phyloP scores from a whole-genome alignment of 2,888 invertebrate species.

The Drosophila vallismaia region DNA sequence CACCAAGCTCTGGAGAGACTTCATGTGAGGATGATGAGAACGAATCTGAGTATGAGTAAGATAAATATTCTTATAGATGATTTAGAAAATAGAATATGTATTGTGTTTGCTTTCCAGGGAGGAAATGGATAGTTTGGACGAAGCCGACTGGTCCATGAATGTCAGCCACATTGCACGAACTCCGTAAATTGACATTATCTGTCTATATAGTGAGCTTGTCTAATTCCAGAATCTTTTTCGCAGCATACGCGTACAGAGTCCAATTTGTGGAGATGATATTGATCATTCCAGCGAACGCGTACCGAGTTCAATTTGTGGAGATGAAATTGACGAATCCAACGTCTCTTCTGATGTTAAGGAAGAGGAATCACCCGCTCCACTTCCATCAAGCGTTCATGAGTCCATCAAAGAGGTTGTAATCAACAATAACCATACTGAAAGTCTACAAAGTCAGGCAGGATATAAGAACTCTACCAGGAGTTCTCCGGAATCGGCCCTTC shows the following conservation, averaged over 20 bases:
- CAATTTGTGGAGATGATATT: no score
- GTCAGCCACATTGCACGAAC: slow-evolving; percentile 33
- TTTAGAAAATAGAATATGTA: background rate
- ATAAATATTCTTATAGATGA: background rate
- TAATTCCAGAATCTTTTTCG: no score
- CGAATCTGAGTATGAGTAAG: slow-evolving; percentile 28
- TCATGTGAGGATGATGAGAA: background rate
- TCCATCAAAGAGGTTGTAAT: background rate
- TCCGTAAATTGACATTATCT: slow-evolving; percentile 38
- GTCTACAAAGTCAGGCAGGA: background rate
- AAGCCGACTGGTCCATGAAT: slow-evolving; percentile 51
- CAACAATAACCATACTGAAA: background rate
- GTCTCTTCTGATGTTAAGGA: background rate
- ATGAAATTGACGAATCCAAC: background rate
- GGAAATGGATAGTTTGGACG: slow-evolving; percentile 12
- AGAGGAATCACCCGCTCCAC: background rate
- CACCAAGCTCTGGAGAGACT: background rate
- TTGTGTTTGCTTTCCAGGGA: background rate
- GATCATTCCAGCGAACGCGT: background rate
- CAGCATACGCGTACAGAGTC: no score
- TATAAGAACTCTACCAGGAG: background rate
- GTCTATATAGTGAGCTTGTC: background rate
- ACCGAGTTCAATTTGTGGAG: background rate
- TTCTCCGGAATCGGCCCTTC: background rate
- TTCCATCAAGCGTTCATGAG: background rate